Evolutionary conservation across 2,797 vertebrate genomes (phyloP).

Genomic region (Leptatherina wallacei): DNA sequence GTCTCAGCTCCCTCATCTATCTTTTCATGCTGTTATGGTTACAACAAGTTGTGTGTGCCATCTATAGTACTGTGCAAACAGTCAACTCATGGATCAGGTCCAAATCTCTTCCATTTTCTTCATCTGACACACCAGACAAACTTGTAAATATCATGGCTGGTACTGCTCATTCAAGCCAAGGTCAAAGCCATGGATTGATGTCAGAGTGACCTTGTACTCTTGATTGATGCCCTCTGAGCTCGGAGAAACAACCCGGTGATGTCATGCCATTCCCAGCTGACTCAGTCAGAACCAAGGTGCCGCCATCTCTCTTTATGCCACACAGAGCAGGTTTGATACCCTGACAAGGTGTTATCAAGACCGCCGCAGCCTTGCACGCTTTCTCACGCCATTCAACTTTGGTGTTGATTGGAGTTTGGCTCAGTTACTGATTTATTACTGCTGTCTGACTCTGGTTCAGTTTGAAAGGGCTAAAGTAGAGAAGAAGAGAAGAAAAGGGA

Average conservation of each 20-base stretch:
- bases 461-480: conserved; percentile 36
- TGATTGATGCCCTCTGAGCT: conserved; percentile 67
- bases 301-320: conserved; percentile 8
- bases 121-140: conserved; percentile 45
- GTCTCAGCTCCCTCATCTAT: conserved; percentile 54
- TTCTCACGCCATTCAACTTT: conserved; percentile 73
- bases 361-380: conserved; percentile 55
- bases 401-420: conserved; percentile 73
- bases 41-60: conserved; percentile 49
- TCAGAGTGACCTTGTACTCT: conserved; percentile 53
- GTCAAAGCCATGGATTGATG: conserved; percentile 50
- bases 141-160: conserved; percentile 31
- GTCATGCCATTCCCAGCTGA: conserved; percentile 62
- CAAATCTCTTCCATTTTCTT: conserved; percentile 50
- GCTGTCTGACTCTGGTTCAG: conserved; percentile 50
- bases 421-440: conserved; percentile 73
- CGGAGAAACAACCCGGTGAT: conserved; percentile 45
- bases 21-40: conserved; percentile 68
- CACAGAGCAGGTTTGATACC: conserved; percentile 43
- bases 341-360: conserved; percentile 64
- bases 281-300: conserved; percentile 34
- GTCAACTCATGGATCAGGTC: conserved; percentile 26
- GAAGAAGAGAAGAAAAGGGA: conserved; percentile 25
- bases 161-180: conserved; percentile 44
- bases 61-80: conserved; percentile 37